These are phyloP conservation scores for Calyptomena viridis DNA, from an alignment of 2,113 vertebrate species.

Conservation along the genomic window DNA sequence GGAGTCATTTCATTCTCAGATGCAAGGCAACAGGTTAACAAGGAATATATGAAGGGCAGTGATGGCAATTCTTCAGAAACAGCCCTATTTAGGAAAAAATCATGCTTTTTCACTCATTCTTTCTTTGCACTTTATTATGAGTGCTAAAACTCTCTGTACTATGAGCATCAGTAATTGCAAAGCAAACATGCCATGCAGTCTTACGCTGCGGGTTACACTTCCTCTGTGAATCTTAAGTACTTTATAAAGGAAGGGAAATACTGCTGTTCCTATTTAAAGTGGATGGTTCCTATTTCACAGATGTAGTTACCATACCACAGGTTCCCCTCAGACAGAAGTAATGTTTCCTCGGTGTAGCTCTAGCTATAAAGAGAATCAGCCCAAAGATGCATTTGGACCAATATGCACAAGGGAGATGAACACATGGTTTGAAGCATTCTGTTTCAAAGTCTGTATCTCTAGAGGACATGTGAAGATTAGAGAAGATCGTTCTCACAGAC, in stretches of 20 bases:
- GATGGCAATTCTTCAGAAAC: background rate
- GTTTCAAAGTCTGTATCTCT: background rate
- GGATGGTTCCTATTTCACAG: background rate
- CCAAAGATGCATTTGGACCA: background rate
- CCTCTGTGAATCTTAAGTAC: background rate
- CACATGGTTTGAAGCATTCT: background rate
- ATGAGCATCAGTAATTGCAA: background rate
- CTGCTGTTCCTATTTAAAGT: background rate
- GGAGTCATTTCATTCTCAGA: background rate
- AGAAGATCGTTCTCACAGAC: background rate
- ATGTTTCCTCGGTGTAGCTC: background rate
- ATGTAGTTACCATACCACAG: background rate
- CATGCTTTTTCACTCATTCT: background rate
- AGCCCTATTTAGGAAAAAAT: accelerated
- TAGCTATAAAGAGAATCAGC: background rate
- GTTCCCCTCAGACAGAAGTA: background rate
- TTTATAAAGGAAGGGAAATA: background rate
- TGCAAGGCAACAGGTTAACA: background rate
- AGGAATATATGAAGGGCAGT: background rate
- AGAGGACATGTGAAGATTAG: background rate
- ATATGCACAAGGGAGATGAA: background rate
- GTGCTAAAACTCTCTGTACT: background rate
- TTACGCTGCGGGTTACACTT: background rate
- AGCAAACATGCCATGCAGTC: background rate
- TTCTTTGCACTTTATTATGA: background rate